Evolutionary conservation across 2,888 invertebrate genomes (phyloP).

Genomic region (Julus scanicus): DNA sequence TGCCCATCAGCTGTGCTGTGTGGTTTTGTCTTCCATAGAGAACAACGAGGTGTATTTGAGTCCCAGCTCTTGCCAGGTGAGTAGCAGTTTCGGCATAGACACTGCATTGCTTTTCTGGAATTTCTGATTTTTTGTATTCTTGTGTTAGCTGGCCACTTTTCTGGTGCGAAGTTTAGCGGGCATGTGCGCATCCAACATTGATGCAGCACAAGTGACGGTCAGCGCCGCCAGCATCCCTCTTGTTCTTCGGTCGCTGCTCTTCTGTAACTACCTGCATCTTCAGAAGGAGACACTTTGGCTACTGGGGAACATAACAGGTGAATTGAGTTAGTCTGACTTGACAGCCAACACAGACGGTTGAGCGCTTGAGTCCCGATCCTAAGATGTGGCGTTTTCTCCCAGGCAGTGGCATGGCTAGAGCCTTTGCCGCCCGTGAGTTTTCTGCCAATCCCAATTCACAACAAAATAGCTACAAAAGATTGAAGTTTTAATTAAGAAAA

Average conservation of each 20-base stretch:
- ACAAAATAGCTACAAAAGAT: too few species aligned
- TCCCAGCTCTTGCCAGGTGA: background rate
- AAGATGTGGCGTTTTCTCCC: too few species aligned
- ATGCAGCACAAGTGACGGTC: background rate
- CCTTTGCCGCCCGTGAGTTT: too few species aligned
- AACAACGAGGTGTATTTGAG: background rate
- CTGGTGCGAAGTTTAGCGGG: constrained; percentile 54
- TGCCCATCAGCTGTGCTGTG: background rate
- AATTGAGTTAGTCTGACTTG: background rate
- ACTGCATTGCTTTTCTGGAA: background rate
- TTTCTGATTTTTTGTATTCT: background rate
- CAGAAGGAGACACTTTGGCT: constrained; percentile 57
- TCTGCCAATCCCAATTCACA: too few species aligned
- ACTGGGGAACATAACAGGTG: constrained; percentile 53
- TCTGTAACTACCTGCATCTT: constrained; percentile 47
- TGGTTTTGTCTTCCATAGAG: background rate
- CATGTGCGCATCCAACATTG: background rate
- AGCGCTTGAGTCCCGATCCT: too few species aligned
- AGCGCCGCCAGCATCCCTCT: background rate
- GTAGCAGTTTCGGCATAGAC: background rate
- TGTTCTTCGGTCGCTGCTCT: constrained; percentile 8
- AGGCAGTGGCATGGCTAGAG: too few species aligned
- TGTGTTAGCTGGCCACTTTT: constrained; percentile 53
- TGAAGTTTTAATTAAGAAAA: too few species aligned
- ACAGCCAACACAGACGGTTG: too few species aligned